Evolutionary conservation across 2,888 invertebrate species (phyloP), one percentile per base, ranked within the genome.

Genomic region (Aspidiotus destructor): DNA sequence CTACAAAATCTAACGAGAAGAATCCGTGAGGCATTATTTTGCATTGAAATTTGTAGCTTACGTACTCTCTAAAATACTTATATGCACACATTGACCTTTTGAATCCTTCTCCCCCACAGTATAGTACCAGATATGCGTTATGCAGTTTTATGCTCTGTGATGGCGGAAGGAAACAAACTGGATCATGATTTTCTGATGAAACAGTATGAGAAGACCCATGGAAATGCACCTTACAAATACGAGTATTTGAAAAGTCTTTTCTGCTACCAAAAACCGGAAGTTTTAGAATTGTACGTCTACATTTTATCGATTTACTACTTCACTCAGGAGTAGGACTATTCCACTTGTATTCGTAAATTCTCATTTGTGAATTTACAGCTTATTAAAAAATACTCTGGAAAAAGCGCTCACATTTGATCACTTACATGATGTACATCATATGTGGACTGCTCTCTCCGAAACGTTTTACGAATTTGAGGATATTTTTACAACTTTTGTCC

Each of bases 71-170:
- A n/a, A 57, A 57, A 16, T 17, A n/a, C 6, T 13, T 2, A 52
- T 3, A 52, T 52, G 52, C 5, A n/a, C 13, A 52, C n/a, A n/a
- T 52, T 5, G 3, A 52, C n/a, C 11, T 52, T 52, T 52, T 52
- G 52, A 52, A 11, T 13, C 11, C n/a, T 8, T 28, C 28, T 28
- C 28, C 28, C 28, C 28, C 52, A 2, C 17, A 68, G 68, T 13
- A 68, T 68, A 41, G 68, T 54, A 41, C 42, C 68, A 9, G 60
- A 68, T 54, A 61, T 68, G 53, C 44, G 61, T 8, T 68, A 68
- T 40, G 61, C 68, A 28, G 48, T 68, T 17, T 15, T 68, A n/a
- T 68, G 68, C 28, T 60, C 60, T 1, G 17, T 41, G 6, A 54
- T 68, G 60, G 52, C 52, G 41, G 16, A 60, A 7, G 68, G 68